A percentile compares a stretch with the other conserved stretches of the same genome.
phyloP scores from a whole-genome alignment of 2,113 vertebrate genomes.

The Tauraco erythrolophus region DNA sequence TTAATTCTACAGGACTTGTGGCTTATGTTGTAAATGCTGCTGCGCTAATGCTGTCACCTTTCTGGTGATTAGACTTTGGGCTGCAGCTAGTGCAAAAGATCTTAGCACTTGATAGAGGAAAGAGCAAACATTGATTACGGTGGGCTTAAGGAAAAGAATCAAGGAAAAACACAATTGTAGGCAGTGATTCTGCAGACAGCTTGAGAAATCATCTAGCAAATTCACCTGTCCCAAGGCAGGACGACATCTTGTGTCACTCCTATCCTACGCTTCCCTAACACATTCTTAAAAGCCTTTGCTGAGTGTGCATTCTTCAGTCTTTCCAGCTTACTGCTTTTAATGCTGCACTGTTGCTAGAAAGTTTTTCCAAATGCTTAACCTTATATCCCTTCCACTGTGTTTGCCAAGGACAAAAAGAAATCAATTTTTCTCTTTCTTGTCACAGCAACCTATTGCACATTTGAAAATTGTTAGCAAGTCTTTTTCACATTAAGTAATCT shows the following conservation, averaged over 20 bases:
- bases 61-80: not conserved
- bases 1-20: not conserved
- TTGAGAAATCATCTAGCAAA: not conserved
- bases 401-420: not conserved
- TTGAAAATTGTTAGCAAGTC: not conserved
- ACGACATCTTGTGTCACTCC: not conserved
- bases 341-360: not conserved
- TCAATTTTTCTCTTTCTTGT: not conserved
- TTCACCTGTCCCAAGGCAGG: not conserved
- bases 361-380: not conserved
- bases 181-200: not conserved
- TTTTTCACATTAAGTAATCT: not conserved
- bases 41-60: not conserved
- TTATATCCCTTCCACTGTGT: not conserved
- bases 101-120: not conserved
- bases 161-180: not conserved
- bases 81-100: not conserved
- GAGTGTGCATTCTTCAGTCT: not conserved
- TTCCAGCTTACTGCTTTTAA: not conserved
- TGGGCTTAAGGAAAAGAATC: not conserved
- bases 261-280: not conserved
- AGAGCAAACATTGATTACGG: not conserved
- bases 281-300: not conserved
- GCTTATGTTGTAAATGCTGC: not conserved
- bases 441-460: not conserved